Percentiles rank a stretch among this genome's conserved stretches.
phyloP scores from a whole-genome alignment of 2,888 invertebrate genomes.

The Leptopilina myrica region DNA sequence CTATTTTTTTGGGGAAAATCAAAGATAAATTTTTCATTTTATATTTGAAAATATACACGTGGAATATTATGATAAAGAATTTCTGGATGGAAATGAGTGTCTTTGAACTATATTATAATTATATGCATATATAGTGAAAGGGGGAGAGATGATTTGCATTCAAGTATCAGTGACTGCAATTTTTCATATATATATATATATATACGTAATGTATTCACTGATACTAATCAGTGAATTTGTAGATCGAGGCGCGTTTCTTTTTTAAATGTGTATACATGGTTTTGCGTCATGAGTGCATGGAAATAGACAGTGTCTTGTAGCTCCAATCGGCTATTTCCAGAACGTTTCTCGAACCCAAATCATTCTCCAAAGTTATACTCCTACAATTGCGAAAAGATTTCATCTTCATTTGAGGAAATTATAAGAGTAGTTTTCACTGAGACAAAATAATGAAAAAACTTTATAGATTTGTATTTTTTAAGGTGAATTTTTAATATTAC shows the following conservation, averaged over 20 bases:
- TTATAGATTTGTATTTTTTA: too few relatives aligned
- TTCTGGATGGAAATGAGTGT: conserved; percentile 4
- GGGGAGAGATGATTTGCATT: conserved; percentile 13
- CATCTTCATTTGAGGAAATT: too few relatives aligned
- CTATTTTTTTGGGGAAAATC: too few relatives aligned
- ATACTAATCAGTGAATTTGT: conserved; percentile 8
- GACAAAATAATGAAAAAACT: too few relatives aligned
- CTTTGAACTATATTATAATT: background rate
- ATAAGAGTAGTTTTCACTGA: too few relatives aligned
- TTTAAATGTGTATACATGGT: conserved; percentile 1
- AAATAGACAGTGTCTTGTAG: conserved; percentile 34
- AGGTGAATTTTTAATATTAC: too few relatives aligned
- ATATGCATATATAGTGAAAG: background rate
- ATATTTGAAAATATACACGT: background rate
- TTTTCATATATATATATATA: too few relatives aligned
- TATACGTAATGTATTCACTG: background rate
- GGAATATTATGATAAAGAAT: background rate
- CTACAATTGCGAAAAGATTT: too few relatives aligned
- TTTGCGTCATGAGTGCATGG: conserved; percentile 22
- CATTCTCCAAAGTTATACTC: background rate
- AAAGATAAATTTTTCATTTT: too few relatives aligned
- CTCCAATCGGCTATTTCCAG: conserved; percentile 44
- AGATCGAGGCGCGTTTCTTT: conserved; percentile 22
- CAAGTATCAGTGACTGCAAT: background rate
- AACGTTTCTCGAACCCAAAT: conserved; percentile 44